A percentile compares a stretch with the other conserved stretches of the same genome.
Evolutionary conservation across 2,113 vertebrate species (phyloP).

Genomic region (Oxygymnocypris stewartii): DNA sequence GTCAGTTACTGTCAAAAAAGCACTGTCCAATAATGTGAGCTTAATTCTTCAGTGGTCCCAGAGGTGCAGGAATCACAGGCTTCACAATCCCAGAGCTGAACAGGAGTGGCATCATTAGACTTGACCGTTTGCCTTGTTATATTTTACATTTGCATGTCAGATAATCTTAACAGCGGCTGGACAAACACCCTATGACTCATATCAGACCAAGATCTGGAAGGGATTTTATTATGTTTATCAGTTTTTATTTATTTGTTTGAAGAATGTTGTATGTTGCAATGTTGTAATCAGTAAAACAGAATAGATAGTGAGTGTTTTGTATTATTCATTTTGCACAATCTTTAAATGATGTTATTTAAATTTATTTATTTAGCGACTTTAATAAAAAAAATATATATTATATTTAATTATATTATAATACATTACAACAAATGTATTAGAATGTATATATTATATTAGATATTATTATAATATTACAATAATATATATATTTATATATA

Average conservation of each 20-base stretch:
- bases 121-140: conserved; percentile 63
- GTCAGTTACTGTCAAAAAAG: conserved; percentile 66
- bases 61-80: conserved; percentile 43
- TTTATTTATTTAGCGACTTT: no score
- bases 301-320: neutral
- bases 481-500: no score
- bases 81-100: conserved; percentile 26
- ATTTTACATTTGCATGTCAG: conserved; percentile 55
- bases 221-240: neutral
- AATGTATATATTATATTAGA: no score
- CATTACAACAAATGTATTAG: no score
- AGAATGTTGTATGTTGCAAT: no score
- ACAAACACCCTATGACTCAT: conserved; percentile 37
- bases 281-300: neutral
- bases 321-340: neutral
- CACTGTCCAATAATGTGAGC: conserved; percentile 60
- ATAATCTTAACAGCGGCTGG: conserved; percentile 50
- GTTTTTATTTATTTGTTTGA: neutral
- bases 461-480: no score
- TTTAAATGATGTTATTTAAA: neutral
- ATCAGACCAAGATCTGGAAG: neutral
- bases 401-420: no score
- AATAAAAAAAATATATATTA: no score
- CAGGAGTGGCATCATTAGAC: conserved; percentile 60
- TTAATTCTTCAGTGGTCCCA: conserved; percentile 29